Conservation (phyloP, 1,140 invertebrate genomes). For the Patella vulgata region DNA sequence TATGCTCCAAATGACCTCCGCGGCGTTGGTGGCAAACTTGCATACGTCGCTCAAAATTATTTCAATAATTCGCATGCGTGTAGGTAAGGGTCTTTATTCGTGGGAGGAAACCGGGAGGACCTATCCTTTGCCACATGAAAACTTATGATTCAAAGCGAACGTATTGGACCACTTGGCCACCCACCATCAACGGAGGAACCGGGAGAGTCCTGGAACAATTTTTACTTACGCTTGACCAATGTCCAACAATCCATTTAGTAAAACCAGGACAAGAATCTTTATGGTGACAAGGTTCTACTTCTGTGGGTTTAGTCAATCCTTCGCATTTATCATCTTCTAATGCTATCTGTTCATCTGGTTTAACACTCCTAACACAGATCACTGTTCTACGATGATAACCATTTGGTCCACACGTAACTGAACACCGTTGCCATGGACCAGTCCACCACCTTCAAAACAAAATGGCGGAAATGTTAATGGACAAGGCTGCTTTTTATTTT, state of each 20-base stretch:
- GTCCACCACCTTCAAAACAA: constrained; percentile 76
- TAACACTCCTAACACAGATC: constrained; percentile 75
- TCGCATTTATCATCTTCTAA: constrained; percentile 77
- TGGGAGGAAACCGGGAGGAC: too few relatives aligned
- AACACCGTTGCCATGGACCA: constrained; percentile 85
- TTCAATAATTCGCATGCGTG: too few relatives aligned
- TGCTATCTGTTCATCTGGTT: constrained; percentile 75
- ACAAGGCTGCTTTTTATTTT: not conserved
- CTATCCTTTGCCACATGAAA: too few relatives aligned
- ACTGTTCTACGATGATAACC: constrained; percentile 75
- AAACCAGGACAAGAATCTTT: constrained; percentile 71
- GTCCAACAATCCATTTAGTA: constrained; percentile 44
- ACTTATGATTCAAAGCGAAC: too few relatives aligned
- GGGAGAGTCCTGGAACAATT: too few relatives aligned
- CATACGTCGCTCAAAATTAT: too few relatives aligned
- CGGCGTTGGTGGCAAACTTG: too few relatives aligned
- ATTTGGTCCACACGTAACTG: constrained; percentile 76
- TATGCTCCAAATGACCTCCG: too few relatives aligned
- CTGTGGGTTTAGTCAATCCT: constrained; percentile 70
- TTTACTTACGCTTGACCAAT: constrained; percentile 65
- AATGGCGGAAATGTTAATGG: not conserved
- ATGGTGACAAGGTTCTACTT: constrained; percentile 74
- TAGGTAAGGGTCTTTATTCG: too few relatives aligned
- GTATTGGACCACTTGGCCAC: too few relatives aligned
- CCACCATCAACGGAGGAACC: too few relatives aligned